phyloP scores from a whole-genome alignment of 2,888 invertebrate species.

The Salticus scenicus region DNA sequence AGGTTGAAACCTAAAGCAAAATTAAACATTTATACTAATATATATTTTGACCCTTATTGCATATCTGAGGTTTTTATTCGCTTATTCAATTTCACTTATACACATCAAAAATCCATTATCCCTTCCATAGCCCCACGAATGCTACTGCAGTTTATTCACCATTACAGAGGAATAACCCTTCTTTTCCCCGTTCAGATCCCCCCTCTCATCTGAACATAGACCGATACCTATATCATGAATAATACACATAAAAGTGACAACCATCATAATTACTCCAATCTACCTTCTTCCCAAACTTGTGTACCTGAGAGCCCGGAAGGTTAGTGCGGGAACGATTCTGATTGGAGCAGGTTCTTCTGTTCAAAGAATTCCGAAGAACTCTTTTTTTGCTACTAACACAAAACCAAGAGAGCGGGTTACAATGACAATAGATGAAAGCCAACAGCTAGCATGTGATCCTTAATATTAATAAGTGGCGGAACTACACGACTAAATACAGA shows the following conservation, averaged over 20 bases:
- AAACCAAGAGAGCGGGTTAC: slow-evolving; percentile 32
- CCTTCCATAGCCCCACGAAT: no score
- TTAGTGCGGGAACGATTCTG: not conserved
- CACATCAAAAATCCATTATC: no score
- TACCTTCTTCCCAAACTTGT: not conserved
- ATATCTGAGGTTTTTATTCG: no score
- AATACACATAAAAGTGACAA: slow-evolving; percentile 14
- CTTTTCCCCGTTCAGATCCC: not conserved
- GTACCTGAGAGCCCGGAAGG: slow-evolving; percentile 5
- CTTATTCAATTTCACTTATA: no score
- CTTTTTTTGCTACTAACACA: slow-evolving; percentile 18
- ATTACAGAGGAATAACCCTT: no score
- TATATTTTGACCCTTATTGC: no score
- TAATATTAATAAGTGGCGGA: not conserved
- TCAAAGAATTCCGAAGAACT: slow-evolving; percentile 7
- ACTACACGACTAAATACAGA: no score
- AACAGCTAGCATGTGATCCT: not conserved
- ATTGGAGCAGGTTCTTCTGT: slow-evolving; percentile 8
- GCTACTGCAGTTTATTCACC: no score
- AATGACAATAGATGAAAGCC: slow-evolving; percentile 50
- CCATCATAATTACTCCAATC: not conserved
- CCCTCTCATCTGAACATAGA: not conserved
- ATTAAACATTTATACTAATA: no score
- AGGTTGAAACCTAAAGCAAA: no score
- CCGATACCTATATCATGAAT: not conserved